These are phyloP conservation scores for Coendou prehensilis DNA, from an alignment of 2,797 vertebrate species.

Conservation along the genomic window DNA sequence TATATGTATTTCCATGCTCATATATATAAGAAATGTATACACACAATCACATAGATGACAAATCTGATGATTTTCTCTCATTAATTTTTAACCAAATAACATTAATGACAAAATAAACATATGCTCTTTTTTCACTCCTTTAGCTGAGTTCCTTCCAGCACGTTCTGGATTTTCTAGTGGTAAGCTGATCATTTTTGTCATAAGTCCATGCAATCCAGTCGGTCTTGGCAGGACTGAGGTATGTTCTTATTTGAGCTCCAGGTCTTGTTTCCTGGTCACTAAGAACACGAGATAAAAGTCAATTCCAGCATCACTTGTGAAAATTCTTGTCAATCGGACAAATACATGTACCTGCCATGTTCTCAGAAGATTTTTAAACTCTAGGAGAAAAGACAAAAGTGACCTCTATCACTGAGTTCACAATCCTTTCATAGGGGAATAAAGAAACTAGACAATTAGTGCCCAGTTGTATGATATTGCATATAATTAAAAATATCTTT, in stretches of 20 bases:
- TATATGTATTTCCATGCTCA: neutral
- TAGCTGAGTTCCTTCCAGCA: neutral
- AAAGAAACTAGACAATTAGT: neutral
- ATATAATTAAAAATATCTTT: neutral
- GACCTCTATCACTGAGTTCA: neutral
- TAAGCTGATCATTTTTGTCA: neutral
- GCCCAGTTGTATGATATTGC: neutral
- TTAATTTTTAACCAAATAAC: neutral
- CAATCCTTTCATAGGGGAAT: neutral
- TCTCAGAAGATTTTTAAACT: neutral
- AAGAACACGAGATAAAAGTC: neutral
- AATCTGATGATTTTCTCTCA: neutral
- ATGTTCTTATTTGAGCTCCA: neutral
- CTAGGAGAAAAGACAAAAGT: neutral
- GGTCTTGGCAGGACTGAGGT: neutral
- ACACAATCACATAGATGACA: neutral
- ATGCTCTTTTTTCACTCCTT: neutral
- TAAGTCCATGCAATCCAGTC: conserved; percentile 19
- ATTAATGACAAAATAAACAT: neutral
- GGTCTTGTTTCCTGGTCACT: conserved; percentile 5
- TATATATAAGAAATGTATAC: no score
- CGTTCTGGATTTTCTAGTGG: neutral
- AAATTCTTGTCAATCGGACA: neutral
- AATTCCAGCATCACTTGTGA: neutral
- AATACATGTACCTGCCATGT: neutral